phyloP scores from a whole-genome alignment of 23 tunicate species.

The Ascidia mentula region DNA sequence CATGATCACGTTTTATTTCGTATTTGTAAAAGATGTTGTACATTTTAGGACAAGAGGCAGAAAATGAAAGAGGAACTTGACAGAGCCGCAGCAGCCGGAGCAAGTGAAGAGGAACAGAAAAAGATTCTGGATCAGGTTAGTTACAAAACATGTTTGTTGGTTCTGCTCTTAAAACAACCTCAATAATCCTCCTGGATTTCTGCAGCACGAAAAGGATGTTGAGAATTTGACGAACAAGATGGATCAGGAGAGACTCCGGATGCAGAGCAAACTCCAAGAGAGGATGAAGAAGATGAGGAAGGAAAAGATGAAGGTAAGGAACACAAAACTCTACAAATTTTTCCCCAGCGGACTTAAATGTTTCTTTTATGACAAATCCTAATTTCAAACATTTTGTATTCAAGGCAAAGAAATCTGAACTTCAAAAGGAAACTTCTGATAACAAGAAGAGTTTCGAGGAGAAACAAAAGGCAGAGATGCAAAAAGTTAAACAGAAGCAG shows the following conservation, averaged over 20 bases:
- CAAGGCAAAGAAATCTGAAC: constrained; percentile 65
- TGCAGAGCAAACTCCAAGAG: constrained; percentile 79
- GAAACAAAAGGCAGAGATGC: constrained; percentile 69
- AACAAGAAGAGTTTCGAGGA: constrained; percentile 54
- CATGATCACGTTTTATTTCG: not conserved
- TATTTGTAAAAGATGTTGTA: too few relatives aligned
- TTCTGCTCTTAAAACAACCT: too few relatives aligned
- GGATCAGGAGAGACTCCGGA: constrained; percentile 79
- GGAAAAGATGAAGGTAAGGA: constrained; percentile 73
- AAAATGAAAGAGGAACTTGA: constrained; percentile 76
- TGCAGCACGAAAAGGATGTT: constrained; percentile 88
- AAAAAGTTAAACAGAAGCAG: constrained; percentile 77
- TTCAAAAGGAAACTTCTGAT: constrained; percentile 31
- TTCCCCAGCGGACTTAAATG: too few relatives aligned
- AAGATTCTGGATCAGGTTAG: constrained; percentile 78
- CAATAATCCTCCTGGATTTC: too few relatives aligned
- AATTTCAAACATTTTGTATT: not conserved
- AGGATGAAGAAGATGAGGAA: constrained; percentile 84
- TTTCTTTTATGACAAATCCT: too few relatives aligned
- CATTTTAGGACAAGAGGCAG: constrained; percentile 71
- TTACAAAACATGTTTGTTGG: not conserved
- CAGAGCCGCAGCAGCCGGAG: constrained; percentile 87
- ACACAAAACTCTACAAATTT: not conserved
- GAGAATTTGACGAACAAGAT: constrained; percentile 74
- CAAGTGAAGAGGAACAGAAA: constrained; percentile 87